Conservation (phyloP, 2,113 vertebrate species). For the Myrmophylax atrothorax region DNA sequence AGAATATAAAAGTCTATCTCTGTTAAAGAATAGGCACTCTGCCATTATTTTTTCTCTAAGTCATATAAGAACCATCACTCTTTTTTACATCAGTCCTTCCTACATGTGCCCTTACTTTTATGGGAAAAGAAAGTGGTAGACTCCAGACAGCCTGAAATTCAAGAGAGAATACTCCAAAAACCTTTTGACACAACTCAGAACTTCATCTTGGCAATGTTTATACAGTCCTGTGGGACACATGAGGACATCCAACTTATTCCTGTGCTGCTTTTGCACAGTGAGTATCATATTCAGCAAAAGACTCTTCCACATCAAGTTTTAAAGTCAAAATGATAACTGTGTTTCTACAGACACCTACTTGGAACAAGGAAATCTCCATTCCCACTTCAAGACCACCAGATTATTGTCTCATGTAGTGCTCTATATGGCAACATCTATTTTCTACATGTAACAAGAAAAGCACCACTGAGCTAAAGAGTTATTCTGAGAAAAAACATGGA, state of each 20-base stretch:
- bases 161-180: neutral
- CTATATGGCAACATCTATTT: neutral
- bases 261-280: neutral
- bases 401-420: neutral
- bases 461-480: neutral
- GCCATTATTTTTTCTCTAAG: neutral
- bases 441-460: neutral
- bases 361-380: neutral
- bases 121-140: neutral
- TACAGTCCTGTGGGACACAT: neutral
- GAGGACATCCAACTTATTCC: neutral
- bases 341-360: neutral
- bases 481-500: neutral
- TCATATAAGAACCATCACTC: neutral
- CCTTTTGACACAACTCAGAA: neutral
- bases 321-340: neutral
- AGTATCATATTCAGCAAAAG: neutral
- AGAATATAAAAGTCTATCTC: neutral
- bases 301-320: neutral
- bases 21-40: neutral
- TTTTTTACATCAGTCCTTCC: neutral
- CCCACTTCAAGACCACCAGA: neutral
- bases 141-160: neutral
- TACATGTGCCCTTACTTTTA: neutral
- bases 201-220: neutral